Base-by-base conservation (phyloP, 92 coral and sea anemone species). In the Desmophyllum pertusum region DNA sequence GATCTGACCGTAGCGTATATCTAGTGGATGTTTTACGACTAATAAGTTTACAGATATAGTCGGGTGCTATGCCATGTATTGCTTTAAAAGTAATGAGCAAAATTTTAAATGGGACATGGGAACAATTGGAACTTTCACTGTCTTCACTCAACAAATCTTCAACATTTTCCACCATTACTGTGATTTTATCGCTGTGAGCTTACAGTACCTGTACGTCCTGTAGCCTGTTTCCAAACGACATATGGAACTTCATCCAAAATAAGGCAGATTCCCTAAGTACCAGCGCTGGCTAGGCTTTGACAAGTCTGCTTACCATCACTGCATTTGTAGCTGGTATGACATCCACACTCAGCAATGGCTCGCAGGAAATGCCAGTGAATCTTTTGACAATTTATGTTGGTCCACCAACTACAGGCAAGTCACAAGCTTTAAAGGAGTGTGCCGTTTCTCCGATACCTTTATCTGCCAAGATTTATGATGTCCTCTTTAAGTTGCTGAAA, bases 341-440 rank as follows among this genome's bases (percentile, higher is more conserved):
- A n/a, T n/a, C n/a, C n/a, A n/a, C n/a, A 23, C 6, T 81, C 9
- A 10, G 5, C 46, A 42, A 5, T 42, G 46, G 46, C 46, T 5
- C 46, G 9, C 46, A 81, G 0, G 62, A 43, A 23, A 68, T 81
- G 77, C 85, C 85, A 0, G 14, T 80, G 29, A 80, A 66, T 14
- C 0, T 80, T 15, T 80, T 17, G 38, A 17, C 70, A 27, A 39
- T 81, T 5, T 43, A 70, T 17, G 70, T 81, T 18, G 86, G 78
- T 6, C 86, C 84, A 33, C 87, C 87, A 35, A 83, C 87, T 1
- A 83, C 87, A 18, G 81, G 87, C 17, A 83, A 83, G n/a, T 83
- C 87, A 21, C 70, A 52, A 33, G 87, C 81, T 6, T 5, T 85
- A 7, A 77, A 70, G n/a, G 66, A 85, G 67, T 25, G 76, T 45